Base-by-base conservation (phyloP, 35 echinoderm and acorn worm genomes). In the Hemicentrotus pulcherrimus region DNA sequence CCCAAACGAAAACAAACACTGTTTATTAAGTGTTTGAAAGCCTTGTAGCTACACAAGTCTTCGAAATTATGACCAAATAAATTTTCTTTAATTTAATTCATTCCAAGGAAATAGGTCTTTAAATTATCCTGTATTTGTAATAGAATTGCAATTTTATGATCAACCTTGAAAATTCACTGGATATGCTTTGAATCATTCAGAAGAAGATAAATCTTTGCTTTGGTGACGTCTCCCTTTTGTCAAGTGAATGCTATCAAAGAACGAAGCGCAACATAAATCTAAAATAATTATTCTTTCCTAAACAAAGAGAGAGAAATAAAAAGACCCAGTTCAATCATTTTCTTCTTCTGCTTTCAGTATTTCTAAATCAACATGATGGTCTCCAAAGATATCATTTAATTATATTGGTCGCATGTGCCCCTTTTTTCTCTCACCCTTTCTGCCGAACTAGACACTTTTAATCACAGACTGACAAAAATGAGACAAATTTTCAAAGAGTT, bases 401-500 rank as follows among this genome's bases (percentile, higher is more conserved):
- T 78, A n/a, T 28, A 78, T 78, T 5, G 65, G 65, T 78, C 28
- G 19, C 65, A 78, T 78, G 65, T 78, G 65, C 65, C 65, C 65
- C 65, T 28, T 78, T 78, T 78, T 78, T n/a, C 65, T 28, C 65
- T 78, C 65, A n/a, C 65, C 19, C 65, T 78, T 78, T 78, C 65
- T 78, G 65, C 65, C 28, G 65, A 78, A 78, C 65, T 78, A 78
- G 65, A 78, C 65, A 78, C 65, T 78, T 78, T 78, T 78, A 78
- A 78, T 78, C 65, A 78, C 65, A 78, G 22, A 78, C 65, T 78
- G 65, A 78, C 65, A 78, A 78, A 78, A 78, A 78, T 78, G 65
- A 78, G 65, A 78, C 65, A 78, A 78, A 78, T 78, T 78, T 78
- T n/a, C 22, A 78, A 78, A 78, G 65, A 78, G 65, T n/a, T 78